A percentile compares a stretch with the other conserved stretches of the same genome.
Conservation (phyloP, 2,888 invertebrate species). For the Stenoptilia bipunctidactyla region DNA sequence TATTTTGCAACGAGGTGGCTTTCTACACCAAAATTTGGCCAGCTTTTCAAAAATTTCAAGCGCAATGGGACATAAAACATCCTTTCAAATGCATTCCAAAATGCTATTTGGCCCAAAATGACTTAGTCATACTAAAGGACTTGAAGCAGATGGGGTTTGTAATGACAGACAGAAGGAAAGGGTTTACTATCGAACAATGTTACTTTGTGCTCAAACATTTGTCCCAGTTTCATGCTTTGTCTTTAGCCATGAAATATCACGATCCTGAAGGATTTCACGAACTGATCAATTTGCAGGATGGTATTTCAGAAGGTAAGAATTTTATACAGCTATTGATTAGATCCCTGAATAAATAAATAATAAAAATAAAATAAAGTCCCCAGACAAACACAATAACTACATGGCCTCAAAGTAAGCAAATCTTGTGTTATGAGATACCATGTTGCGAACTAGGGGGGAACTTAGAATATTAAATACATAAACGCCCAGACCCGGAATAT, state of each 20-base stretch:
- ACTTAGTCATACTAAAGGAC: conserved; percentile 73
- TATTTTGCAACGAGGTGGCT: conserved; percentile 80
- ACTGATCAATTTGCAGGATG: conserved; percentile 48
- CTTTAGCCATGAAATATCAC: conserved; percentile 73
- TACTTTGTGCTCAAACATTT: conserved; percentile 71
- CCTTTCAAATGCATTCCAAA: conserved; percentile 71
- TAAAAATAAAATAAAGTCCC: too few relatives aligned
- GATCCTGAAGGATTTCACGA: conserved; percentile 69
- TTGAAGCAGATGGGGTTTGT: conserved; percentile 70
- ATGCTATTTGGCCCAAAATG: conserved; percentile 71
- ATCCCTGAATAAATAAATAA: too few relatives aligned
- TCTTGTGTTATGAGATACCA: too few relatives aligned
- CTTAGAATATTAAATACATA: too few relatives aligned
- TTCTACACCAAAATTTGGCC: conserved; percentile 81
- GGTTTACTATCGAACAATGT: conserved; percentile 73
- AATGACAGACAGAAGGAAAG: conserved; percentile 75
- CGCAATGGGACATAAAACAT: conserved; percentile 43
- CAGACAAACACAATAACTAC: too few relatives aligned
- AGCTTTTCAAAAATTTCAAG: conserved; percentile 72
- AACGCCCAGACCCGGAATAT: too few relatives aligned
- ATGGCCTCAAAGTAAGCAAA: too few relatives aligned
- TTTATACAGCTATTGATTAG: too few relatives aligned
- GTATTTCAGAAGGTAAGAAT: conserved; percentile 55
- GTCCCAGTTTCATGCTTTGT: conserved; percentile 75
- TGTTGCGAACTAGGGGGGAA: too few relatives aligned